Base-by-base conservation (phyloP, 2,113 vertebrate genomes). In the Sigmodon hispidus region DNA sequence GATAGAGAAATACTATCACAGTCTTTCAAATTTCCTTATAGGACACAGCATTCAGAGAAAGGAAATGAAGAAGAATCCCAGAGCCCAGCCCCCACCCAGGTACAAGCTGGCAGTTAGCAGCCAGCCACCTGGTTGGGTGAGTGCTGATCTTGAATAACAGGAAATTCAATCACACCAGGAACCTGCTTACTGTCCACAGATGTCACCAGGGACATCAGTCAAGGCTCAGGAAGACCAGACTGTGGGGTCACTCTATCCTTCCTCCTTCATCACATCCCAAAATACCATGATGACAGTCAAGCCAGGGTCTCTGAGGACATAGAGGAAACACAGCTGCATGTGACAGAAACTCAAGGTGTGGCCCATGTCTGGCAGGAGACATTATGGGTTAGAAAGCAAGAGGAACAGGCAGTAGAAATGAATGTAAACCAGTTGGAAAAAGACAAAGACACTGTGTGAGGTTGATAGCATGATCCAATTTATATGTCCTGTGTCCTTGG, bases 131-230 rank as follows among this genome's bases (percentile, higher is more conserved):
- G 50, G 90, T 40, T 45, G 61, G 65, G 11, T 15, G 29, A 76
- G 65, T 80, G 75, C 92, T 52, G 89, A 95, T 45, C 48, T 0
- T 16, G 89, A 92, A 87, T 84, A 95, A 86, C 84, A 43, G 76
- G 97, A 95, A 93, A 97, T 89, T 84, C 81, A 89, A 67, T 93
- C 95, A n/a, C 86, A 75, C 21, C 43, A 22, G 61, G 7, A 87
- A 61, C 89, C 89, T 65, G 63, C 75, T 77, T 91, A 89, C 91
- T 85, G 70, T 94, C 73, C 75, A 72, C 89, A 75, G 79, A 92
- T 84, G 59, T 83, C 93, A 88, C 90, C 29, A 0, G 1, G 26
- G 75, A 85, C 95, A 93, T 94, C 57, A 26, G 70, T 97, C 95
- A 96, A 92, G 65, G 84, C 70, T 13, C 1, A 94, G 34, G 43